Evolutionary conservation across 2,113 vertebrate species (phyloP), one percentile per base, ranked within the genome.

Genomic region (Circaetus gallicus): DNA sequence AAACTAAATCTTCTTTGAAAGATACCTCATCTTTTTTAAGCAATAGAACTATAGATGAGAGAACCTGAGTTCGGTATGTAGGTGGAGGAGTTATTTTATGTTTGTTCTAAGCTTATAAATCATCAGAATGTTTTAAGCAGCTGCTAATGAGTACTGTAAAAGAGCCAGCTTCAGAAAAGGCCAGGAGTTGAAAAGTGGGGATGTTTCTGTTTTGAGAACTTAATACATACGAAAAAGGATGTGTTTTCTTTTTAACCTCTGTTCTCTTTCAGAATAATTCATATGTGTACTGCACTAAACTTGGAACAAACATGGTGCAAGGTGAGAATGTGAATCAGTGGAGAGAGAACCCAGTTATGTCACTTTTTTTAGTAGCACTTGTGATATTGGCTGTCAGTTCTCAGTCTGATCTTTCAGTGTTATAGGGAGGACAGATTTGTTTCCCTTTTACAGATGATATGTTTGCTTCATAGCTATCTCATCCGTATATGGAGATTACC

Each of bases 1-100:
- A 82, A 83, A 47, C 70, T 92, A 97, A 95, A 90, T 94, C 94
- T 93, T 92, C 61, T 93, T 65, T 87, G 62, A 96, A 73, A 78
- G 90, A 97, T 98, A 98, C 97, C 97, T 98, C 97, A 97, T 91
- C 91, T 86, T 93, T 96, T 96, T 92, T 95, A 73, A 81, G 84
- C 82, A 97, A 92, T 95, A 96, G 62, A 90, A 42, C 65, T 79
- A 34, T 72, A 92, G 87, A 84, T 93, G 63, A 89, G 96, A 95
- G 89, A 97, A 62, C 34, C 22, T 55, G 56, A 69, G 90, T 96
- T 96, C 85, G 72, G 10, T 77, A 28, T 52, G 61, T 89, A 86
- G 71, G 55, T 0, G 4, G 94, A 89, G 85, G 96, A 86, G 56
- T 93, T 95, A 86, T 13, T 97, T 94, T 96, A n/a, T 92, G 80